phyloP scores from a whole-genome alignment of 2,888 invertebrate species.

The Calameuta idolon region DNA sequence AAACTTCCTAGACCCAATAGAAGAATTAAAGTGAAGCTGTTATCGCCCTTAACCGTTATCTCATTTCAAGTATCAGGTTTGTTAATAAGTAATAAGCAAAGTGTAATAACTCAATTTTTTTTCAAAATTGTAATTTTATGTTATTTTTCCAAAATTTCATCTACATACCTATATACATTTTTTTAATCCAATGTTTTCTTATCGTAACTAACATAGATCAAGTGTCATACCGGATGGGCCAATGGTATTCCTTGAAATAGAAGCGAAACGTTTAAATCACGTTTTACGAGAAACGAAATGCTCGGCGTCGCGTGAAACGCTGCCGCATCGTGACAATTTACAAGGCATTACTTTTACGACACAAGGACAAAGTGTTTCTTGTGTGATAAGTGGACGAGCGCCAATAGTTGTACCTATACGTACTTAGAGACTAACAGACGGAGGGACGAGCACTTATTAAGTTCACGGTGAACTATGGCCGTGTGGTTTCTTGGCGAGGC shows the following conservation, averaged over 20 bases:
- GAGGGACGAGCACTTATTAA: conserved; percentile 18
- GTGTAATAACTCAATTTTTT: not conserved
- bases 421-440: conserved; percentile 32
- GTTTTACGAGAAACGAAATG: conserved; percentile 11
- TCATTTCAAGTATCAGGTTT: not conserved
- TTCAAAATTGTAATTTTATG: not conserved
- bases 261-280: not conserved
- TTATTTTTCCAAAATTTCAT: too few relatives aligned
- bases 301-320: conserved; percentile 4
- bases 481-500: conserved; percentile 44
- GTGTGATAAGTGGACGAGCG: conserved; percentile 44
- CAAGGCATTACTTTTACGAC: conserved; percentile 49
- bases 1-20: not conserved
- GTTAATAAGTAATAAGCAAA: not conserved
- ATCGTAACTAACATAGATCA: too few relatives aligned
- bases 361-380: conserved; percentile 48
- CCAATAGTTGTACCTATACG: not conserved
- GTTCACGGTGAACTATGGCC: conserved; percentile 32
- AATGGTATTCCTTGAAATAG: not conserved
- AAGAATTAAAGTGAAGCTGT: not conserved
- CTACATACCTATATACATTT: too few relatives aligned
- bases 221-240: not conserved
- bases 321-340: conserved; percentile 37
- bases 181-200: too few relatives aligned
- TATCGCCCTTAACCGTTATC: not conserved